Evolutionary conservation across 2,797 vertebrate genomes (phyloP).

Genomic region (Crax fasciolata): DNA sequence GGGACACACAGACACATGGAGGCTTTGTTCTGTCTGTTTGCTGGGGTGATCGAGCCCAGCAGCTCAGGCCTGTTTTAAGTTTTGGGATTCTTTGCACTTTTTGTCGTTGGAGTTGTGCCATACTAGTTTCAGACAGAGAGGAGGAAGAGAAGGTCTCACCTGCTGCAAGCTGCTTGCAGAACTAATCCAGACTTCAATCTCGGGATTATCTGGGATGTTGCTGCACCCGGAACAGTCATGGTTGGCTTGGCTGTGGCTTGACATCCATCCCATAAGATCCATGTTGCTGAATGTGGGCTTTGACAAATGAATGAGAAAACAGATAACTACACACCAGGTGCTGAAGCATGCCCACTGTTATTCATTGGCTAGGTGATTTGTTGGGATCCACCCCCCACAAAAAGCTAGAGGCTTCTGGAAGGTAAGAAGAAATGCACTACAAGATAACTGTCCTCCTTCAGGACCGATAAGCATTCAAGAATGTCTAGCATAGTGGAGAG

Average conservation of each 20-base stretch:
- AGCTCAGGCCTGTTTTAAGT: background rate
- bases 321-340: background rate
- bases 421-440: background rate
- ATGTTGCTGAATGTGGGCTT: background rate
- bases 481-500: background rate
- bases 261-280: background rate
- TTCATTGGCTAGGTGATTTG: background rate
- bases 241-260: background rate
- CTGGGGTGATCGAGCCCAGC: background rate
- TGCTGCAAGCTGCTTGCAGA: background rate
- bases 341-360: background rate
- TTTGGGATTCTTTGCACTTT: background rate
- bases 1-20: background rate
- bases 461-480: accelerated
- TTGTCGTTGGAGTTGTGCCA: background rate
- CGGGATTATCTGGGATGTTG: background rate
- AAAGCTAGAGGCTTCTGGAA: background rate
- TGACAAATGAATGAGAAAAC: background rate
- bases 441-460: background rate
- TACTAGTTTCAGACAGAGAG: background rate
- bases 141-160: background rate
- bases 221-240: background rate
- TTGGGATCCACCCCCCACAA: background rate
- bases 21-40: background rate
- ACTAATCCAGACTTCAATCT: background rate